Evolutionary conservation across 2,797 vertebrate species (phyloP).

Genomic region (Spatula versicolor): DNA sequence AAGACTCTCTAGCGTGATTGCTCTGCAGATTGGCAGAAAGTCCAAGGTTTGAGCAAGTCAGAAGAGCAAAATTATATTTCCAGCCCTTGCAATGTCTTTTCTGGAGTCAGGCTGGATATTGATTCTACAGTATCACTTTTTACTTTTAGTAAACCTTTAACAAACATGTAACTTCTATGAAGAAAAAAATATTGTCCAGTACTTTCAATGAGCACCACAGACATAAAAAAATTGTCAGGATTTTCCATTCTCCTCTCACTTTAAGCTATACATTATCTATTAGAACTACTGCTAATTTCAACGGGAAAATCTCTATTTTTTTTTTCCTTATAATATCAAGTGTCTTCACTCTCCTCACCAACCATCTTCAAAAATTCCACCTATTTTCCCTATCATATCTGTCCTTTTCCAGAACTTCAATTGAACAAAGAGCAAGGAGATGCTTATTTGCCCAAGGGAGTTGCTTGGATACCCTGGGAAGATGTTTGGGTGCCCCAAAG

Average conservation of each 20-base stretch:
- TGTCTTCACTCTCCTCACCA: background rate
- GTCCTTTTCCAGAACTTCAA: background rate
- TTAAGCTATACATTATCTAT: background rate
- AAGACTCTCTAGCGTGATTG: slow-evolving; percentile 11
- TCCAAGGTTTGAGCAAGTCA: background rate
- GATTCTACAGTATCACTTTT: background rate
- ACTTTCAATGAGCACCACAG: background rate
- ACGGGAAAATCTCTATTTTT: background rate
- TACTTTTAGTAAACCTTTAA: background rate
- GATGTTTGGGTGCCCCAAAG: no score
- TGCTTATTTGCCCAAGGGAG: no score
- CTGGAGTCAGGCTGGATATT: background rate
- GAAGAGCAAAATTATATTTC: slow-evolving; percentile 30
- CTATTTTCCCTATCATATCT: background rate
- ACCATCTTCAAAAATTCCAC: background rate
- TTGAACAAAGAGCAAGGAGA: background rate
- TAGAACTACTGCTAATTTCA: background rate
- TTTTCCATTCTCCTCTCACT: background rate
- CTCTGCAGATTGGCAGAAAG: slow-evolving; percentile 43
- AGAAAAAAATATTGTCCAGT: background rate
- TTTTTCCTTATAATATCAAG: background rate
- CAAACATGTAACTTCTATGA: background rate
- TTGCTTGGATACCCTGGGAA: no score
- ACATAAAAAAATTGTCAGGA: background rate
- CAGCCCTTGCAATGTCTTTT: background rate